phyloP scores from a whole-genome alignment of 2,888 invertebrate species.

The Brenthis daphne region DNA sequence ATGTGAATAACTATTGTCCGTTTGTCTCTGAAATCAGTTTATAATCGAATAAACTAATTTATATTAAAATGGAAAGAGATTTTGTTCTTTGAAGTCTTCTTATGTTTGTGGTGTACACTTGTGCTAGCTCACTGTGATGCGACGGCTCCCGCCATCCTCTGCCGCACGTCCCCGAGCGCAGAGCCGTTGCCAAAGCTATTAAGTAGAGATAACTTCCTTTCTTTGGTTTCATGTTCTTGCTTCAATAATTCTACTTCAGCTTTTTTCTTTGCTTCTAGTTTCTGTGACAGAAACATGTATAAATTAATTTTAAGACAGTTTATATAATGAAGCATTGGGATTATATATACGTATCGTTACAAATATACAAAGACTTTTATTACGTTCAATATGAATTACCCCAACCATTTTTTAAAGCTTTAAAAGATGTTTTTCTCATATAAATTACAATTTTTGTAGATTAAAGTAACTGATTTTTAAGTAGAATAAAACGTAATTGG shows the following conservation, averaged over 20 bases:
- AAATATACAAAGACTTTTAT: too few relatives aligned
- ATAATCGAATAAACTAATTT: conserved; percentile 7
- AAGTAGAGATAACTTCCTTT: conserved; percentile 64
- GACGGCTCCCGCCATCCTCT: conserved; percentile 74
- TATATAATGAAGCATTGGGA: too few relatives aligned
- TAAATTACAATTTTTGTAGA: too few relatives aligned
- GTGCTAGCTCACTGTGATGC: conserved; percentile 64
- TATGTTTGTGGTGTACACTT: background rate
- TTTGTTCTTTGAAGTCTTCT: conserved; percentile 1
- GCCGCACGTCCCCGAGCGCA: conserved; percentile 68
- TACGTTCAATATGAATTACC: too few relatives aligned
- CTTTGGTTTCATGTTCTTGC: conserved; percentile 60
- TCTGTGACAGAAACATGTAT: conserved; percentile 18
- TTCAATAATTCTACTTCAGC: conserved; percentile 50
- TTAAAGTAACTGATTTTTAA: too few relatives aligned
- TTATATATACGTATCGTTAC: too few relatives aligned
- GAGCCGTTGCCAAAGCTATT: conserved; percentile 73
- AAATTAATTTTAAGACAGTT: too few relatives aligned
- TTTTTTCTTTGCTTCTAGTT: conserved; percentile 51
- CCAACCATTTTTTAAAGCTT: too few relatives aligned
- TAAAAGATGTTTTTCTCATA: too few relatives aligned
- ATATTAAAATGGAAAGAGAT: conserved; percentile 4
- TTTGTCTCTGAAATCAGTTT: conserved; percentile 7
- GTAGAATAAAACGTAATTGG: too few relatives aligned
- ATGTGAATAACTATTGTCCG: conserved; percentile 2